phyloP scores from a whole-genome alignment of 1,140 invertebrate species.

The Bombus pyrosoma region DNA sequence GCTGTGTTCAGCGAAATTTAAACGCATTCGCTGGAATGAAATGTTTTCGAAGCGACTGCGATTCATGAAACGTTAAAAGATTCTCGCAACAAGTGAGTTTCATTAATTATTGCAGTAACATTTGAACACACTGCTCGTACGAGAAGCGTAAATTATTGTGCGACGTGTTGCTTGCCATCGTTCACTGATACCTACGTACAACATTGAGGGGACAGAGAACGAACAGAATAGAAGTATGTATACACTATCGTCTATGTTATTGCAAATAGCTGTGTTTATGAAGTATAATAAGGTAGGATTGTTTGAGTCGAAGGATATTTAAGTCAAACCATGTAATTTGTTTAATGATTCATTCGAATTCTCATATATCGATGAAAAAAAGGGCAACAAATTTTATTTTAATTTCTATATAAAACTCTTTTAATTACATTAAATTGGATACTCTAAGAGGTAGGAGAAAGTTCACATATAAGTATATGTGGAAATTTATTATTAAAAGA shows the following conservation, averaged over 20 bases:
- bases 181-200: neutral
- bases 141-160: conserved; percentile 44
- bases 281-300: too few relatives aligned
- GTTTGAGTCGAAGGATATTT: too few relatives aligned
- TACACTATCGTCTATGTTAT: neutral
- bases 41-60: conserved; percentile 35
- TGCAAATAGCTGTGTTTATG: too few relatives aligned
- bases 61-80: conserved; percentile 54
- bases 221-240: neutral
- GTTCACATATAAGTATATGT: too few relatives aligned
- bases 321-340: too few relatives aligned
- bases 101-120: conserved; percentile 48
- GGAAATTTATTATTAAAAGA: too few relatives aligned
- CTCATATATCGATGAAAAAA: too few relatives aligned
- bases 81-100: conserved; percentile 51
- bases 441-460: too few relatives aligned
- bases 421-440: too few relatives aligned
- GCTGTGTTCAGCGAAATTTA: neutral
- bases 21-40: conserved; percentile 27
- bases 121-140: conserved; percentile 31
- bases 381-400: too few relatives aligned
- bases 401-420: too few relatives aligned
- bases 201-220: neutral
- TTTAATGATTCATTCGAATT: too few relatives aligned
- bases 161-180: conserved; percentile 24